Evolutionary conservation across 2,113 vertebrate species (phyloP).

Genomic region (Oryzias melastigma): DNA sequence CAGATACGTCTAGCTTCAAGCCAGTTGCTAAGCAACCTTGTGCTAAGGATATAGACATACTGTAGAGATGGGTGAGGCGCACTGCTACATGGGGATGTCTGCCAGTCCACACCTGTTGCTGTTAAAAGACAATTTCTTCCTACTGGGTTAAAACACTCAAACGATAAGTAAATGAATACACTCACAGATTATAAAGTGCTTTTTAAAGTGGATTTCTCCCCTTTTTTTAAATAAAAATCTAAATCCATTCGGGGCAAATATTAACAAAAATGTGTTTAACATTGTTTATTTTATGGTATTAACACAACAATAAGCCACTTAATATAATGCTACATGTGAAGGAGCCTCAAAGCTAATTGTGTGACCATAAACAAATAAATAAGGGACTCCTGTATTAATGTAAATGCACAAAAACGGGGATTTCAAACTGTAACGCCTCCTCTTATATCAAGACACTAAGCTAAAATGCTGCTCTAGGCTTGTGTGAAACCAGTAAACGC

Average conservation of each 20-base stretch:
- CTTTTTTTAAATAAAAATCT: background rate
- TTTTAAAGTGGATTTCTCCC: background rate
- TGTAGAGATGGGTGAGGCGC: constrained; percentile 45
- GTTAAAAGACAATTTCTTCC: constrained; percentile 9
- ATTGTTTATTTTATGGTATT: background rate
- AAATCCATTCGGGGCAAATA: background rate
- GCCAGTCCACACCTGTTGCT: constrained; percentile 50
- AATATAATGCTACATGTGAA: constrained; percentile 25
- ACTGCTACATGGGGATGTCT: constrained; percentile 35
- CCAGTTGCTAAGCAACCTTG: constrained; percentile 76
- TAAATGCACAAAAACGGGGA: constrained; percentile 21
- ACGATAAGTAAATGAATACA: constrained; percentile 7
- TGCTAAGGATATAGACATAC: constrained; percentile 49
- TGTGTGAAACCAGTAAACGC: constrained; percentile 93
- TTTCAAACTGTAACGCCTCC: constrained; percentile 82
- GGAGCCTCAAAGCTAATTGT: background rate
- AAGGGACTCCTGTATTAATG: constrained; percentile 24
- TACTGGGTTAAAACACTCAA: constrained; percentile 1
- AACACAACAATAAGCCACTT: background rate
- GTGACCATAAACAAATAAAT: constrained; percentile 15
- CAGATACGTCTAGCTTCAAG: constrained; percentile 53
- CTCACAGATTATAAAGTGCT: background rate
- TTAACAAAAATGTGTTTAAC: background rate
- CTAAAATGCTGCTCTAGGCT: constrained; percentile 90
- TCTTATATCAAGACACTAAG: constrained; percentile 86